Evolutionary conservation across 1,140 invertebrate species (phyloP).

Genomic region (Bombus soroeensis): DNA sequence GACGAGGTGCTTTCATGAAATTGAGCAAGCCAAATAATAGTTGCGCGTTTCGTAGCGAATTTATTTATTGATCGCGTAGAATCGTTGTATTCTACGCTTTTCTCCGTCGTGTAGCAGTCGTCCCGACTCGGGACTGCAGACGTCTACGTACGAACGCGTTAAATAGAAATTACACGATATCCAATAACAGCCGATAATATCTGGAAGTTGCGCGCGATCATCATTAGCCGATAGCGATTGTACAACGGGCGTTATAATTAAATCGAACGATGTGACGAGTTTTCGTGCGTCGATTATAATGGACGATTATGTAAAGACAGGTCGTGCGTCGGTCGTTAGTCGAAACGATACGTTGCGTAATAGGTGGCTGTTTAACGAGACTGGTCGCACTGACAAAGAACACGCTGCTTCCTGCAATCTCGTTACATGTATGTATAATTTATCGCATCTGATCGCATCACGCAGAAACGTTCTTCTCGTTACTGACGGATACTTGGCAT

Average conservation of each 20-base stretch:
- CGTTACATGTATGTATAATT: not conserved
- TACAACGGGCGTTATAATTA: not conserved
- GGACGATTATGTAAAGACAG: slow-evolving; percentile 31
- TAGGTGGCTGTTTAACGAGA: slow-evolving; percentile 18
- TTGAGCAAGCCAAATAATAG: not conserved
- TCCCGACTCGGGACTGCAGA: not conserved
- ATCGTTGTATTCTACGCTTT: no score
- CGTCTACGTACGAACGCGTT: not conserved
- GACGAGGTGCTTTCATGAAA: not conserved
- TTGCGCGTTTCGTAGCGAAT: not conserved
- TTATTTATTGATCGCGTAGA: not conserved
- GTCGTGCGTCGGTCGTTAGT: not conserved
- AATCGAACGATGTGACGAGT: not conserved
- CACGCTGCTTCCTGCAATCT: slow-evolving; percentile 36
- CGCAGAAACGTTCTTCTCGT: not conserved
- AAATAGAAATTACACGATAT: not conserved
- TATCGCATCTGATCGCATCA: not conserved
- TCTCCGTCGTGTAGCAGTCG: not conserved
- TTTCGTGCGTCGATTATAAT: not conserved
- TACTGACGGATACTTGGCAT: not conserved
- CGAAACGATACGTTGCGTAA: slow-evolving; percentile 26
- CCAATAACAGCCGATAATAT: no score
- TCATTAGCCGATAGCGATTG: not conserved
- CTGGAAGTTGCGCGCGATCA: not conserved
- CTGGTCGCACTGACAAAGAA: slow-evolving; percentile 35